phyloP scores from a whole-genome alignment of 2,888 invertebrate genomes.

The Rhorus exstirpatorius region DNA sequence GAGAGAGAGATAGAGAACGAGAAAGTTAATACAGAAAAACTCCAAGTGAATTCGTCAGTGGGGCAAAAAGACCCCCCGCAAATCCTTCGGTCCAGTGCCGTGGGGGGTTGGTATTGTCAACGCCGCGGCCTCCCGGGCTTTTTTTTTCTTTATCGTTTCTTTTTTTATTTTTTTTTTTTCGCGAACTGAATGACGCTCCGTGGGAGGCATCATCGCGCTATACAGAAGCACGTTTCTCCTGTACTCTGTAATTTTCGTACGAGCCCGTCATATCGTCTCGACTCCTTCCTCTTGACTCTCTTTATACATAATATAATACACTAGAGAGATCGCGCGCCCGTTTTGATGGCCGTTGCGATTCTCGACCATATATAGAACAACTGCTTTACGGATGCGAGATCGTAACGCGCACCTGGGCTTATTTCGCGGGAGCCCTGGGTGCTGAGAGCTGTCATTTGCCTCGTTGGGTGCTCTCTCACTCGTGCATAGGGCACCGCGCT shows the following conservation, averaged over 20 bases:
- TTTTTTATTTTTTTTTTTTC: slow-evolving; percentile 63
- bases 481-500: slow-evolving; percentile 60
- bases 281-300: slow-evolving; percentile 70
- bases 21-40: slow-evolving; percentile 56
- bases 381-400: slow-evolving; percentile 71
- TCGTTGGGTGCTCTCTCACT: slow-evolving; percentile 39
- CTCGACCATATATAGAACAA: slow-evolving; percentile 81
- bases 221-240: slow-evolving; percentile 25
- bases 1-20: too few species aligned
- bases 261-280: slow-evolving; percentile 70
- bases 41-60: slow-evolving; percentile 75
- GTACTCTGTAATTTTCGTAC: slow-evolving; percentile 82
- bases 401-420: slow-evolving; percentile 83
- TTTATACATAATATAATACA: slow-evolving; percentile 62
- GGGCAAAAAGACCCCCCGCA: slow-evolving; percentile 82
- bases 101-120: slow-evolving; percentile 83
- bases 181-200: slow-evolving; percentile 81
- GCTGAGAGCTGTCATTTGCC: slow-evolving; percentile 36
- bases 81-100: slow-evolving; percentile 73
- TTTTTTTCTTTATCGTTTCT: slow-evolving; percentile 54
- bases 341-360: slow-evolving; percentile 71
- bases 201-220: slow-evolving; percentile 84
- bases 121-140: slow-evolving; percentile 79
- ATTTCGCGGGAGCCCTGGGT: slow-evolving; percentile 37
- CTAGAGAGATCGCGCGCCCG: slow-evolving; percentile 45